Evolutionary conservation across 2,888 invertebrate species (phyloP).

Genomic region (Bombylius major): DNA sequence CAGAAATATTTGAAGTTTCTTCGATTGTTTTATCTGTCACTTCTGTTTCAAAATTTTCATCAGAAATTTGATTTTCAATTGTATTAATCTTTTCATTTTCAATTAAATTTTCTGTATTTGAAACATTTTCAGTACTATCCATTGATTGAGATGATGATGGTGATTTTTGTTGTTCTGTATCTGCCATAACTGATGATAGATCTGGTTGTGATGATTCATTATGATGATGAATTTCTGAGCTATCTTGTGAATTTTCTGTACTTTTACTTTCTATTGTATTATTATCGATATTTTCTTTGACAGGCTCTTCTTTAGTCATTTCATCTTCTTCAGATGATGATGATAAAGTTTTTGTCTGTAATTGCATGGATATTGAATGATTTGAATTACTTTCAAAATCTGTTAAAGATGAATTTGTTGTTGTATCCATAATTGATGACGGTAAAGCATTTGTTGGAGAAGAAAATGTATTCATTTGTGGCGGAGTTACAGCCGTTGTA

Average conservation of each 20-base stretch:
- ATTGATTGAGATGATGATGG: conserved; percentile 2
- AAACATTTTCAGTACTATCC: neutral
- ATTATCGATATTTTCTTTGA: conserved; percentile 3
- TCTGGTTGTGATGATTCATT: neutral
- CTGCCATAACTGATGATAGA: neutral
- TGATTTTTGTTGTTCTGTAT: neutral
- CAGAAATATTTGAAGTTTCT: neutral
- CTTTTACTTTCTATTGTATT: neutral
- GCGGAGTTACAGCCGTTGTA: neutral
- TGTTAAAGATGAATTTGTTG: conserved; percentile 3
- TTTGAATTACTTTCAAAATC: conserved; percentile 7
- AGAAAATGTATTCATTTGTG: neutral
- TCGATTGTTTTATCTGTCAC: too few relatives aligned
- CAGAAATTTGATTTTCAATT: neutral
- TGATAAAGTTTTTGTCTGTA: neutral
- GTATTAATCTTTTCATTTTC: neutral
- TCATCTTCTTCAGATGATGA: neutral
- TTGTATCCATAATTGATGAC: neutral
- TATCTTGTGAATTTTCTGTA: conserved; percentile 9
- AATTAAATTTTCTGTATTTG: neutral
- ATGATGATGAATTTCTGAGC: conserved; percentile 5
- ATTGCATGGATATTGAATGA: neutral
- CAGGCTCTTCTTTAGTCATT: conserved; percentile 6
- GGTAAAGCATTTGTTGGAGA: neutral
- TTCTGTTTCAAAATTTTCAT: neutral